Conservation (phyloP, 2,888 invertebrate species). For the Tenodera sinensis region DNA sequence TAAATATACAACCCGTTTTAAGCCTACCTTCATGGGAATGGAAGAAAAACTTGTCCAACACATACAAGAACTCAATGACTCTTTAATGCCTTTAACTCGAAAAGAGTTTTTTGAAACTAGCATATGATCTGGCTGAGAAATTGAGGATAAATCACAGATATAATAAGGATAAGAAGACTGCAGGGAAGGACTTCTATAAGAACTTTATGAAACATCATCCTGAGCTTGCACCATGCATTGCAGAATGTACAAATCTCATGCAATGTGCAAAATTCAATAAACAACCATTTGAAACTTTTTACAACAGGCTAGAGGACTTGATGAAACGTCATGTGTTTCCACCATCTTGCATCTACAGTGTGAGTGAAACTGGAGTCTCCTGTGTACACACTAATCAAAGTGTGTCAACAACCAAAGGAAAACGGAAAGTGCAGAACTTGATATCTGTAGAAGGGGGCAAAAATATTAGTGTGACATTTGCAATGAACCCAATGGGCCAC, state of each 20-base stretch:
- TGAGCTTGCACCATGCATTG: background rate
- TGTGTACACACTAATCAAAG: background rate
- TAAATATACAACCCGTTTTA: background rate
- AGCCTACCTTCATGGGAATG: background rate
- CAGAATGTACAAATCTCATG: background rate
- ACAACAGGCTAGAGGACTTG: background rate
- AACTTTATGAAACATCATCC: background rate
- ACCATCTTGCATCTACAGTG: background rate
- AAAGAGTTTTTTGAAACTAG: background rate
- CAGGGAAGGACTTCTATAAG: background rate
- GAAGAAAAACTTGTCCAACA: background rate
- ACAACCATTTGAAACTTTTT: background rate
- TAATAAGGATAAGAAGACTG: background rate
- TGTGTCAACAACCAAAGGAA: background rate
- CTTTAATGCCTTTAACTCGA: background rate
- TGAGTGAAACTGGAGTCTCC: background rate
- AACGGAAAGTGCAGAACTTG: conserved; percentile 25
- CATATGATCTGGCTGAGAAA: background rate
- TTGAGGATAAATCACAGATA: background rate
- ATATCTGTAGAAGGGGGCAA: conserved; percentile 33
- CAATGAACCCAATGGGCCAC: conserved; percentile 31
- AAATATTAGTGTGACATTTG: conserved; percentile 33
- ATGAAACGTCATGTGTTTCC: background rate
- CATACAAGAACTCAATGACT: background rate
- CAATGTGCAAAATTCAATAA: background rate